Conservation (phyloP, 1,140 invertebrate genomes). For the Lasioglossum baleicum region DNA sequence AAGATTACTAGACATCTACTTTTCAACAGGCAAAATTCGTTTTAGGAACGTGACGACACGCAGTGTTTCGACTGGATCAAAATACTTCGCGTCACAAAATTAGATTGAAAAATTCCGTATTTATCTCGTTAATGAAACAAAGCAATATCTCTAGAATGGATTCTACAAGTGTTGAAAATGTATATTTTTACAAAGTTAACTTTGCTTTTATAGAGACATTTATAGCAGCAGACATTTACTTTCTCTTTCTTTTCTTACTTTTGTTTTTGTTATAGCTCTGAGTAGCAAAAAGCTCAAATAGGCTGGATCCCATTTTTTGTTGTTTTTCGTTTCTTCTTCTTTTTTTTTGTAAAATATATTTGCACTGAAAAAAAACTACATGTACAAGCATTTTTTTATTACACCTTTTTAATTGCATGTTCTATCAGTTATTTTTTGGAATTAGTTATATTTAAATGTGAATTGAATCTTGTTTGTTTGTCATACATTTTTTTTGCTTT, state of each 20-base stretch:
- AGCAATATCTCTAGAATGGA: slow-evolving; percentile 11
- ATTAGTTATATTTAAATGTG: neutral
- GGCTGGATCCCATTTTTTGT: slow-evolving; percentile 36
- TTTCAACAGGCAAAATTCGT: slow-evolving; percentile 54
- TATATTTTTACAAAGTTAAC: slow-evolving; percentile 40
- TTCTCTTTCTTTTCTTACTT: neutral
- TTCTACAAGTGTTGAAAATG: slow-evolving; percentile 32
- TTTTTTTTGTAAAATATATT: slow-evolving; percentile 45
- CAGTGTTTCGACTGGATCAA: slow-evolving; percentile 63
- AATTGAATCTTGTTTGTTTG: slow-evolving; percentile 9
- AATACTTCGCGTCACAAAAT: slow-evolving; percentile 54
- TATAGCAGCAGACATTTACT: slow-evolving; percentile 16
- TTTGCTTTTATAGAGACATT: slow-evolving; percentile 14
- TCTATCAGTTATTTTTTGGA: neutral
- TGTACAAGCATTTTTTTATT: slow-evolving; percentile 24
- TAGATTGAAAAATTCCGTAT: slow-evolving; percentile 24
- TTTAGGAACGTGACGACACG: slow-evolving; percentile 52
- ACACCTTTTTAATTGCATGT: slow-evolving; percentile 26
- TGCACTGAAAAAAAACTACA: slow-evolving; percentile 32
- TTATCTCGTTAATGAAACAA: slow-evolving; percentile 18
- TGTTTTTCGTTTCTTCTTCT: slow-evolving; percentile 6
- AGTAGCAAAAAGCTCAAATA: slow-evolving; percentile 4
- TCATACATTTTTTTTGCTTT: neutral
- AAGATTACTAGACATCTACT: slow-evolving; percentile 15
- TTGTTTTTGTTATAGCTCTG: slow-evolving; percentile 12